phyloP scores from a whole-genome alignment of 2,113 vertebrate genomes.

The Tapirus terrestris region DNA sequence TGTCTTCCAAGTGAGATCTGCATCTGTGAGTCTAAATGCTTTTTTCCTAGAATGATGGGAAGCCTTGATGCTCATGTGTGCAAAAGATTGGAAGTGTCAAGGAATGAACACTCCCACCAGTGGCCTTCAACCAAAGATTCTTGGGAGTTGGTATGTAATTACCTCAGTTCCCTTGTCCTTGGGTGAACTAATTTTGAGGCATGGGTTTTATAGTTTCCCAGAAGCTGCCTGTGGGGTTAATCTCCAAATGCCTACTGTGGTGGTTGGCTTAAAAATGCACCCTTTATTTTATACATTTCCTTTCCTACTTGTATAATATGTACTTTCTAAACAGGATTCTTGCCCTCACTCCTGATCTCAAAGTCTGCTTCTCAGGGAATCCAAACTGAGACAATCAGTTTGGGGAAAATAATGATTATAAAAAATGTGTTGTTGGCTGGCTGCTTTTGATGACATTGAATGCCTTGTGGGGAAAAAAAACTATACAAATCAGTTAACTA shows the following conservation, averaged over 20 bases:
- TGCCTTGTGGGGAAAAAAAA: background rate
- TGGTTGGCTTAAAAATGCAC: background rate
- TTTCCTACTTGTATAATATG: background rate
- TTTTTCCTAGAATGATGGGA: background rate
- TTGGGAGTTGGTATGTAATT: background rate
- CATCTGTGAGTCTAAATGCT: background rate
- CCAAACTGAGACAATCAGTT: constrained; percentile 4
- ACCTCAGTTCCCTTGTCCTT: background rate
- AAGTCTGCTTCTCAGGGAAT: background rate
- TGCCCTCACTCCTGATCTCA: background rate
- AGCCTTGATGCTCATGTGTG: background rate
- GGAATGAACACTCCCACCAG: background rate
- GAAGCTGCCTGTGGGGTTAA: background rate
- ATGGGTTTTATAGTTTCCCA: background rate
- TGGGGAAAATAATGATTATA: background rate
- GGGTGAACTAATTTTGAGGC: background rate
- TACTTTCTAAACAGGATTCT: background rate
- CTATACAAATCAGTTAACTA: background rate
- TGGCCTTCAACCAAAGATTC: background rate
- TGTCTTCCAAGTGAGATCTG: background rate
- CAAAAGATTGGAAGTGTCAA: background rate
- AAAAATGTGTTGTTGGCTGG: background rate
- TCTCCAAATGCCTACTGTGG: background rate
- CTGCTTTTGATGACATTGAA: background rate
- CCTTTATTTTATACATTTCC: background rate